Evolutionary conservation across 2,888 invertebrate species (phyloP), one percentile per base, ranked within the genome.

Genomic region (Lumbricus terrestris): DNA sequence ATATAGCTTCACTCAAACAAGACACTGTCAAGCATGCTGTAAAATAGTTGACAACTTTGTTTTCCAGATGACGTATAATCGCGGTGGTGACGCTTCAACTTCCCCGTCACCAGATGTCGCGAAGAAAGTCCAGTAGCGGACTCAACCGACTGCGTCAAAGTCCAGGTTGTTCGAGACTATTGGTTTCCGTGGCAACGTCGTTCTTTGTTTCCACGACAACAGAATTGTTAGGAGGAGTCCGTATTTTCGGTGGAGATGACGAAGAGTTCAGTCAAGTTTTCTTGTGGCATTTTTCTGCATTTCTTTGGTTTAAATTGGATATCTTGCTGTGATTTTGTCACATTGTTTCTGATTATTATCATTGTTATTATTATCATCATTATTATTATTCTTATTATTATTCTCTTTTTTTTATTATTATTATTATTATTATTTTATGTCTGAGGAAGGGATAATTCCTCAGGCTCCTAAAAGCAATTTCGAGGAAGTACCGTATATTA

Each of bases 21-120:
- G 40, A 40, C 40, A 82, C 54, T 89, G 82, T 82, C 16, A 89
- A 82, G 37, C 82, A 89, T 33, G 82, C 82, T 82, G 33, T 42
- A 42, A 89, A 42, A 82, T 89, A 33, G 37, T 85, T 34, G 37
- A 23, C 2, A 85, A 85, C 4, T n/a, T 5, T 85, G 20, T 88
- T 35, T 69, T 69, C n/a, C 69, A 69, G 69, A 69, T n/a, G 69
- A 11, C n/a, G 29, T 69, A 69, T n/a, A 29, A 29, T 69, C 69
- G 69, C 69, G 8, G 69, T 4, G 69, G 69, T n/a, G 69, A n/a
- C 69, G 8, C 29, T n/a, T n/a, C 69, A n/a, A n/a, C 69, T n/a
- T 29, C n/a, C 69, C 16, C 69, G 13, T 8, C 29, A 69, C 69
- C 2, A 69, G 69, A 69, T 69, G 69, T 29, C 69, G 69, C 69